Evolutionary conservation across 2,113 vertebrate genomes (phyloP), one percentile per base, ranked within the genome.

Genomic region (Megatriorchis doriae): DNA sequence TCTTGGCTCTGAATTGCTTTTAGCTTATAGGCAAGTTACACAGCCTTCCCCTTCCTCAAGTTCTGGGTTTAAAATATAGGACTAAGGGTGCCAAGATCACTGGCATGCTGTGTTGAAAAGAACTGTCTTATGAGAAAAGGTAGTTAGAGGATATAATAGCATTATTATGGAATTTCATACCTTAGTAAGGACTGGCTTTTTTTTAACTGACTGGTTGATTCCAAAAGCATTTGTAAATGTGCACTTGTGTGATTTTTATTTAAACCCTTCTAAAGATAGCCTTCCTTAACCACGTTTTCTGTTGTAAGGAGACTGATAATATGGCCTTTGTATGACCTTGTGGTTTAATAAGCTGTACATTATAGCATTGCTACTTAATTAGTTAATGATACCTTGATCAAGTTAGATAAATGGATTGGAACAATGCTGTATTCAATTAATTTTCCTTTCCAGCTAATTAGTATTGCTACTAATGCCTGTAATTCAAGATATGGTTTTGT

Each of bases 361-460:
- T 83, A 48, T 72, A 75, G 25, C 11, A 66, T 47, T 85, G 22
- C n/a, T 82, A 43, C 14, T 87, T 92, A 90, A 94, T 89, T 96
- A 87, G 61, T 95, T 96, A 94, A 96, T 96, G 80, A 81, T 86
- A 86, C 66, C 77, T 94, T 94, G 94, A 92, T 94, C 75, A 67
- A 78, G 86, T 95, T 87, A 97, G 58, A 93, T 89, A 96, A 97
- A 95, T 95, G 83, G 63, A 59, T 95, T 89, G 48, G 56, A 94
- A 88, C 74, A 94, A 81, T 96, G 53, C 14, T 68, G 31, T 90
- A 89, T 94, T 95, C 45, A 89, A 92, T 92, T 94, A 89, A 87
- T 93, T 96, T 94, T 88, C 26, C 93, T 96, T 97, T 94, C 74
- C 50, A 78, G 15, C n/a, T 85, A 81, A 93, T 92, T 79, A 63